Base-by-base conservation (phyloP, 2,888 invertebrate genomes). In the Hermaeophaga mercurialis region DNA sequence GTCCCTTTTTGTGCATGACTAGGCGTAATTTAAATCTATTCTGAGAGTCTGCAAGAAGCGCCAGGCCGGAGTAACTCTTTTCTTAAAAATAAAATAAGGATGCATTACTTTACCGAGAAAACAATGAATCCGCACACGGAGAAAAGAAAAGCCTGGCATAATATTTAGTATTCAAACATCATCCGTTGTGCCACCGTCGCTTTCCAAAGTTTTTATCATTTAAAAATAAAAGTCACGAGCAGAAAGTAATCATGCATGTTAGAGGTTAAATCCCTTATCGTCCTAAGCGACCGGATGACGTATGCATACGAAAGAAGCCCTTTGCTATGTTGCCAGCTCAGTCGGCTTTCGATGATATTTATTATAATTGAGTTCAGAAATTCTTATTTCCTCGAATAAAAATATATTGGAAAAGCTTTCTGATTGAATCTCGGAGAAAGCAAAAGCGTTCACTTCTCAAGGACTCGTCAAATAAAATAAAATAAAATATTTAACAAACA, bases 191-290 rank as follows among this genome's bases (percentile, higher is more conserved):
- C 43, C 57, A 58, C 64, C 60, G 66, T 56, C 66, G 63, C 64
- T 67, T 63, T 61, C 61, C 48, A 62, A 66, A 70, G 67, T 74
- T 74, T 74, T 75, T 75, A 73, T 75, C 74, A 73, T 73, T 74
- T 69, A 71, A 71, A 73, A 74, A 74, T 73, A 74, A 74, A 73
- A 71, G 74, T 73, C 73, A 73, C 73, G 74, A 65, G 67, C 71
- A 66, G 70, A 71, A 73, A 72, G 74, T 73, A 74, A 74, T 75
- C 75, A 73, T 73, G 74, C 73, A 74, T 73, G 73, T 72, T 73
- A 73, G 73, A 70, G 73, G 74, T 71, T 72, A 72, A 75, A 73
- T 73, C 74, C 73, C 75, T 75, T 75, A 75, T 75, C 75, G 69
- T 63, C 59, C 67, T 70, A 73, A 73, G 72, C 73, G 68, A 58